A percentile compares a stretch with the other conserved stretches of the same genome.
These are phyloP conservation scores for Heteropelma amictum DNA, from an alignment of 2,888 invertebrate genomes.

Conservation along the genomic window DNA sequence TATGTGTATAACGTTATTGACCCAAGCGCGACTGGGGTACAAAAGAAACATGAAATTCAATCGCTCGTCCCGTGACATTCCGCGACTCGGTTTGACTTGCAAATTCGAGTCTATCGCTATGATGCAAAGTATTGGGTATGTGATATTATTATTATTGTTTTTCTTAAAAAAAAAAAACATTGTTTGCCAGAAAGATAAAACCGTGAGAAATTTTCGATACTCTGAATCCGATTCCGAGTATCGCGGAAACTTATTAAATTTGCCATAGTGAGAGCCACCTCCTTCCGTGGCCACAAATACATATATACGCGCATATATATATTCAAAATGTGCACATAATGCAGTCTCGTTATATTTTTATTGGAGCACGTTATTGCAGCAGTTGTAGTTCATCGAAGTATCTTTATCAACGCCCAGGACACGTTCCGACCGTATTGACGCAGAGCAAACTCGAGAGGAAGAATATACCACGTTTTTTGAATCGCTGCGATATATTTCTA, in stretches of 20 bases:
- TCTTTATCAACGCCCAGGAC: background rate
- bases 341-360: constrained; percentile 33
- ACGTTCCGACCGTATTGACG: constrained; percentile 17
- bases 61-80: constrained; percentile 5
- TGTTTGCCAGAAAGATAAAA: background rate
- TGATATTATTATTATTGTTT: background rate
- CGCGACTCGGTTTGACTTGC: background rate
- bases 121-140: background rate
- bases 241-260: background rate
- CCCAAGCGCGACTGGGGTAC: background rate
- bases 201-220: background rate
- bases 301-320: background rate
- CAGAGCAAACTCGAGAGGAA: constrained; percentile 19
- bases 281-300: background rate
- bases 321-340: background rate
- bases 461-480: constrained; percentile 11
- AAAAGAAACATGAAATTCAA: constrained; percentile 3
- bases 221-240: constrained; percentile 8
- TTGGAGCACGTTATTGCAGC: constrained; percentile 15
- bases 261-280: constrained; percentile 11
- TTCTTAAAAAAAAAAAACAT: background rate
- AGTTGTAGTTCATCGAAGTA: constrained; percentile 22
- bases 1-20: constrained; percentile 27
- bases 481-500: constrained; percentile 9
- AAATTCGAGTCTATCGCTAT: constrained; percentile 23